Conservation (phyloP, 2,888 invertebrate genomes). For the Lithosia quadra region DNA sequence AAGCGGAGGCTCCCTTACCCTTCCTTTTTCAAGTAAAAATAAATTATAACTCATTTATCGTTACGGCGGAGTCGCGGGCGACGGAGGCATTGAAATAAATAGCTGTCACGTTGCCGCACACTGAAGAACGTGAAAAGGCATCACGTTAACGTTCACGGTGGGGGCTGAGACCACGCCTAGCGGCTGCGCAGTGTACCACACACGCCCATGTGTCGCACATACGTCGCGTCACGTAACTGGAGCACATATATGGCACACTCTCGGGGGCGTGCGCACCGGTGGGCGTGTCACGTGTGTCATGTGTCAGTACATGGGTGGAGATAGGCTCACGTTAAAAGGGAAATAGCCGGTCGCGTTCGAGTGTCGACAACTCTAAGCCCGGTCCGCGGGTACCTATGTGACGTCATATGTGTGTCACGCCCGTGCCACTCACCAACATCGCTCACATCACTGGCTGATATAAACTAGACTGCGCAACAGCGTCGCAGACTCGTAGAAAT, state of each 20-base stretch:
- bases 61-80: slow-evolving; percentile 63
- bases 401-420: slow-evolving; percentile 38
- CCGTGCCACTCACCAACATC: slow-evolving; percentile 43
- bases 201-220: slow-evolving; percentile 73
- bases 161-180: slow-evolving; percentile 74
- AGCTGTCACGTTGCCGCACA: slow-evolving; percentile 76
- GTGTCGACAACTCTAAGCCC: slow-evolving; percentile 40
- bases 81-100: slow-evolving; percentile 73
- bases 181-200: slow-evolving; percentile 76
- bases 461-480: slow-evolving; percentile 24
- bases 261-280: slow-evolving; percentile 69
- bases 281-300: slow-evolving; percentile 72
- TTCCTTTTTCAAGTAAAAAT: slow-evolving; percentile 85
- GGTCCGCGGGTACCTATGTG: slow-evolving; percentile 36
- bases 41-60: slow-evolving; percentile 87
- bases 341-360: slow-evolving; percentile 53
- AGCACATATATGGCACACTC: slow-evolving; percentile 66
- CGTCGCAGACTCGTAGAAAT: slow-evolving; percentile 36
- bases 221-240: slow-evolving; percentile 69
- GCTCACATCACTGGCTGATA: slow-evolving; percentile 19
- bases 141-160: slow-evolving; percentile 70
- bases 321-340: slow-evolving; percentile 58
- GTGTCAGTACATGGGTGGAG: slow-evolving; percentile 66
- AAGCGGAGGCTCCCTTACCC: slow-evolving; percentile 72
- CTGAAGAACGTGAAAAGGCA: slow-evolving; percentile 62